Conservation (phyloP, 1,140 invertebrate species). For the Microvelia longipes region DNA sequence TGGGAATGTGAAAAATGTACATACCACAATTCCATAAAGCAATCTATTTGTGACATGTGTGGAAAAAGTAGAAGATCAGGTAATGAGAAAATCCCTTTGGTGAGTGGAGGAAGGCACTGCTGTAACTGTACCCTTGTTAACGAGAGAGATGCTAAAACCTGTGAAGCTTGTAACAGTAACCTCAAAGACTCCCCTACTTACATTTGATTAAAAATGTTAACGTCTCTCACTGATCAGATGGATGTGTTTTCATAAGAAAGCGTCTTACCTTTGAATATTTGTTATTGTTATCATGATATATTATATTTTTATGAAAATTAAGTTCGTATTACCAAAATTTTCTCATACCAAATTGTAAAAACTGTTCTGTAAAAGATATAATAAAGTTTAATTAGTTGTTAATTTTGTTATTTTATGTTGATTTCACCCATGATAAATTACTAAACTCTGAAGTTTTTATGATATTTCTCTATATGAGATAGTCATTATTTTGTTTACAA, state of each 20-base stretch:
- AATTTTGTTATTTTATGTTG: no score
- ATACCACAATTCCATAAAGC: conserved; percentile 40
- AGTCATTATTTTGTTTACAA: no score
- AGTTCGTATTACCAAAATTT: neutral
- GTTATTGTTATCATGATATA: no score
- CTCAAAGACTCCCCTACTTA: conserved; percentile 63
- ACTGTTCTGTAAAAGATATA: neutral
- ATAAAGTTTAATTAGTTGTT: neutral
- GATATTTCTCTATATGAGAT: no score
- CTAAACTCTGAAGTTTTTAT: no score
- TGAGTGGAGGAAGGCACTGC: conserved; percentile 58
- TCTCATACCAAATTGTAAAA: neutral
- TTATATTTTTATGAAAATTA: neutral
- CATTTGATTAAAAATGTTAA: conserved; percentile 33
- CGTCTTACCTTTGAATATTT: no score
- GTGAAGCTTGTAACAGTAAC: conserved; percentile 49
- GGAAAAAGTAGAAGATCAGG: conserved; percentile 43
- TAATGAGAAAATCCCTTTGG: conserved; percentile 45
- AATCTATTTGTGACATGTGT: conserved; percentile 61
- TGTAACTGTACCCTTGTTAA: conserved; percentile 66
- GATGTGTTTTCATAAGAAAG: no score
- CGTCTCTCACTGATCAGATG: no score
- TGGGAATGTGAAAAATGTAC: conserved; percentile 61
- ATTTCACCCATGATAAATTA: no score
- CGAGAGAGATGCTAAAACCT: conserved; percentile 42